phyloP scores from a whole-genome alignment of 2,888 invertebrate genomes.

The Nesidiocoris tenuis region DNA sequence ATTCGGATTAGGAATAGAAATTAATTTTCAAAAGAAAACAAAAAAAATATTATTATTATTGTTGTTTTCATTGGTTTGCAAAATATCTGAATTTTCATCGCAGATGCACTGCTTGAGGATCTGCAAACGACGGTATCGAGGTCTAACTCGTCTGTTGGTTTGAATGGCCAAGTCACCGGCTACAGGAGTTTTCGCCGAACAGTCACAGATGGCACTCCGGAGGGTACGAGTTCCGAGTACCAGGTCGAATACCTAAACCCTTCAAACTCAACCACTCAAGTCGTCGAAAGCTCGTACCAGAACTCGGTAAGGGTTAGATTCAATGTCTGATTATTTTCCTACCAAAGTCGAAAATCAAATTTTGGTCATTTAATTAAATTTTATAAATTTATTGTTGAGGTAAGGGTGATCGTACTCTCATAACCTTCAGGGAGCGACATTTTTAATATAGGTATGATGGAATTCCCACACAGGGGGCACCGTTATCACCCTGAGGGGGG shows the following conservation, averaged over 20 bases:
- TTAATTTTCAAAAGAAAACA: too few species aligned
- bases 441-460: too few species aligned
- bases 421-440: too few species aligned
- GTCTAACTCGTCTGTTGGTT: constrained; percentile 49
- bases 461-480: too few species aligned
- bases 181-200: constrained; percentile 53
- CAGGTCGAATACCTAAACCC: constrained; percentile 53
- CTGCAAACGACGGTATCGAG: constrained; percentile 53
- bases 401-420: too few species aligned
- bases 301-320: constrained; percentile 13
- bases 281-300: constrained; percentile 42
- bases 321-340: too few species aligned
- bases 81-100: too few species aligned
- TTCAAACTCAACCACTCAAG: constrained; percentile 52
- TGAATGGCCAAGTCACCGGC: constrained; percentile 49
- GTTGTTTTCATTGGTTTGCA: too few species aligned
- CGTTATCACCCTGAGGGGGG: too few species aligned
- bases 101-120: constrained; percentile 54
- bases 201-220: constrained; percentile 50
- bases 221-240: constrained; percentile 51
- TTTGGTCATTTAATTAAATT: neutral
- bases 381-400: too few species aligned
- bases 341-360: neutral
- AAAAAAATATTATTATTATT: too few species aligned
- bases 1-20: too few species aligned